phyloP scores from a whole-genome alignment of 2,113 vertebrate genomes.

The Microcebus lehilahytsara region DNA sequence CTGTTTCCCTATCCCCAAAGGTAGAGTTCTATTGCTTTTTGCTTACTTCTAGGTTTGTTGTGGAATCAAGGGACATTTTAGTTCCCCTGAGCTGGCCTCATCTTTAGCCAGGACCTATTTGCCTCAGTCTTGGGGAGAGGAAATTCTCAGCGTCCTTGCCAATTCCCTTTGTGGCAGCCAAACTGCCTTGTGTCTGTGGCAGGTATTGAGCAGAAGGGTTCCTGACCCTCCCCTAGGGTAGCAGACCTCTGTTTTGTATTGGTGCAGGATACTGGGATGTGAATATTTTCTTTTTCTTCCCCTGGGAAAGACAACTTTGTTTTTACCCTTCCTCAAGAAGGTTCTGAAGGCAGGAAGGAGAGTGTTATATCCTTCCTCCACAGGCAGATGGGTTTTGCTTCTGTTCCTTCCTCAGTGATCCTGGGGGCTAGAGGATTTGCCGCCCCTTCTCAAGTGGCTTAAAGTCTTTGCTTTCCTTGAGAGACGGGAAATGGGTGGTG shows the following conservation, averaged over 20 bases:
- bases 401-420: background rate
- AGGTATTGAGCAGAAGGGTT: background rate
- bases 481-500: background rate
- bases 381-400: background rate
- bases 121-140: background rate
- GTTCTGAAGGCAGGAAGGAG: background rate
- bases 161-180: background rate
- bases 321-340: background rate
- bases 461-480: background rate
- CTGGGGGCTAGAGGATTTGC: background rate
- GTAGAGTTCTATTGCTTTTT: background rate
- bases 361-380: background rate
- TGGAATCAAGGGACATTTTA: background rate
- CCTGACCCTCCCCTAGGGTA: background rate
- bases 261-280: background rate
- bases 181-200: background rate
- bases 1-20: background rate
- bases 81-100: background rate
- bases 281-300: background rate
- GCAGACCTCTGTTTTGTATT: background rate
- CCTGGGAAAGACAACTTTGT: background rate
- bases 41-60: background rate
- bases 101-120: background rate
- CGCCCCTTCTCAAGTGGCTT: background rate
- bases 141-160: background rate